Evolutionary conservation across 2,888 invertebrate genomes (phyloP), one percentile per base, ranked within the genome.

Genomic region (Lacanobia oleracea): DNA sequence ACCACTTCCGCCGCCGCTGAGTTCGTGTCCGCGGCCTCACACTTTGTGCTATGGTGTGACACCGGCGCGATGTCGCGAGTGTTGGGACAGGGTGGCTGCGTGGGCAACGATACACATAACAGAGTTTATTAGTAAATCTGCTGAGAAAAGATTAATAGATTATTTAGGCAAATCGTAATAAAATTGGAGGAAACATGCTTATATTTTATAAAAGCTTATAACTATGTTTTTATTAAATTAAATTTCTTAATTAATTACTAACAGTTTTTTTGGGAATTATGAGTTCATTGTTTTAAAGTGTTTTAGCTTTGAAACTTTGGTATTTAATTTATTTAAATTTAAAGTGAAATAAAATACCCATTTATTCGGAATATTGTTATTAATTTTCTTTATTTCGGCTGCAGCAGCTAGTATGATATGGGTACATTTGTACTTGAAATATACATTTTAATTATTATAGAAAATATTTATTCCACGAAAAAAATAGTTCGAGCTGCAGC

Each of bases 291-390:
- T 70, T 54, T 53, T 48, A 54, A 37, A 45, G 33, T 37, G 56
- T 57, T 63, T 60, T n/a, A 27, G 45, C 71, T 75, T 60, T 64
- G 10, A 43, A 63, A 71, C 71, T 76, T 76, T 76, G 76, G 76
- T 51, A 60, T 53, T 53, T 53, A 64, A 59, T 53, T 53, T 37
- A 57, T 54, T 51, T 51, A 45, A 64, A 59, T 45, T 45, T 37
- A 51, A 57, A 51, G 2, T 51, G 45, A 43, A 43, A 53, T 56
- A 37, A 64, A 75, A 71, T 64, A 59, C 33, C 21, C 10, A 75
- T 75, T 51, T 45, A 62, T 27, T 45, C 14, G 21, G 68, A 51
- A 51, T 62, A 62, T 75, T 45, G 21, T 59, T 53, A 21, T 23
- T 3, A 23, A 37, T 59, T 18, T 40, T 18, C 2, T n/a, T 48